Evolutionary conservation across 1,140 invertebrate genomes (phyloP), one percentile per base, ranked within the genome.

Genomic region (Pissodes strobi): DNA sequence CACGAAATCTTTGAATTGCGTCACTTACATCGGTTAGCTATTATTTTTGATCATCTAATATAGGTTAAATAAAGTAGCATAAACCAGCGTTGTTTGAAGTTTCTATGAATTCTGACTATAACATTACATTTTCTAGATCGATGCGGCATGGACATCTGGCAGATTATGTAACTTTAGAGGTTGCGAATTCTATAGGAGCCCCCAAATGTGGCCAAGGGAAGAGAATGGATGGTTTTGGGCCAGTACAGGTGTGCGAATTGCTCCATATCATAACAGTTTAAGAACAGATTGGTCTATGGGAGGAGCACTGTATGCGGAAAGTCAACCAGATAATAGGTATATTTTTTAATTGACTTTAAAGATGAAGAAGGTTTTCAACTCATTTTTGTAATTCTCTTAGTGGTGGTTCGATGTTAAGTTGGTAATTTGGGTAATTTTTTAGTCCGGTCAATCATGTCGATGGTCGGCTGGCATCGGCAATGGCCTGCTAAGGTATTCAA

Each of bases 161-260:
- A 23, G 58, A 15, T 15, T 61, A 49, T 61, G 58, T 18, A 43
- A 90, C 76, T 91, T 91, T 82, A 89, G 90, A 75, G 90, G 90
- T 39, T 92, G 90, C 71, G 87, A 90, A 67, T 85, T 88, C 59
- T 84, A 88, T 15, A 89, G n/a, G n/a, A 30, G 48, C 34, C 48
- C 48, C 8, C 23, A 92, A 74, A 80, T 92, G 46, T 85, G 90
- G 67, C 90, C 90, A 6, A 81, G 86, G 9, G 82, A 86, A 23
- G 78, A 90, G 46, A 91, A 92, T 68, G 91, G 90, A n/a, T 93
- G 90, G 90, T 93, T 93, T 82, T 93, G 90, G 90, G 90, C 90
- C 10, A 89, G 89, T 5, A 88, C 88, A 63, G 82, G 90, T 13
- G 87, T 90, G 74, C 91, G 91, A 74, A 76, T 92, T 61, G 86